Base-by-base conservation (phyloP, 2,888 invertebrate species). In the Caenorhabditis sp. region DNA sequence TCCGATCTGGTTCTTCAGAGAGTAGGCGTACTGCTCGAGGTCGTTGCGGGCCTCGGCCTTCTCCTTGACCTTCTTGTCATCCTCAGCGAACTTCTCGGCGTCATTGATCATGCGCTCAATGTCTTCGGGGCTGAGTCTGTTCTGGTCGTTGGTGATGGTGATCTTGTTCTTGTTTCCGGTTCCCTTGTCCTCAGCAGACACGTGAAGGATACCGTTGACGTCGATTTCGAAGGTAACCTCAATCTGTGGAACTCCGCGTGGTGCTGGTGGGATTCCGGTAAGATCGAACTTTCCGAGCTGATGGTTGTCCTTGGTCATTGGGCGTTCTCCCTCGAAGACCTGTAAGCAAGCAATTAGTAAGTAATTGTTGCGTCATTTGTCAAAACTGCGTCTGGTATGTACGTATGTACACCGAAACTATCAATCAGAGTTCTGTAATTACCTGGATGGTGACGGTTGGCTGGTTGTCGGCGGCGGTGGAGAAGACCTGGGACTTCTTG, bases 241-340 rank as follows among this genome's bases (percentile, higher is more conserved):
- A 62, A 91, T 90, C 82, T 91, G 90, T 61, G 90, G 93, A 0
- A 93, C 93, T 69, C 93, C 93, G 62, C 93, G 90, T 28, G 93
- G 93, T 26, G 93, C 93, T 62, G 93, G 93, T 37, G 93, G 93
- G 76, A 94, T 93, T 68, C 93, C 93, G 26, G 93, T 93, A 71
- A 90, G 87, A 92, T 99, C 98, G 93, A 99, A 99, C 93, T 98
- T 98, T 84, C 99, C 99, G 81, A 99, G 94, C 86, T 97, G 94
- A 93, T 99, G 98, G 93, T 99, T 99, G 93, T 99, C 98, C 93
- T 98, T 98, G 87, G 98, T 98, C 98, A 99, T 98, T 28, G 98
- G 97, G 91, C 99, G 95, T 93, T 99, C 99, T 89, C 99, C 98
- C 93, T 99, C 98, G 92, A 96, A 98, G 0, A 97, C 97, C 74